Evolutionary conservation across 2,797 vertebrate species (phyloP).

Genomic region (Vultur gryphus): DNA sequence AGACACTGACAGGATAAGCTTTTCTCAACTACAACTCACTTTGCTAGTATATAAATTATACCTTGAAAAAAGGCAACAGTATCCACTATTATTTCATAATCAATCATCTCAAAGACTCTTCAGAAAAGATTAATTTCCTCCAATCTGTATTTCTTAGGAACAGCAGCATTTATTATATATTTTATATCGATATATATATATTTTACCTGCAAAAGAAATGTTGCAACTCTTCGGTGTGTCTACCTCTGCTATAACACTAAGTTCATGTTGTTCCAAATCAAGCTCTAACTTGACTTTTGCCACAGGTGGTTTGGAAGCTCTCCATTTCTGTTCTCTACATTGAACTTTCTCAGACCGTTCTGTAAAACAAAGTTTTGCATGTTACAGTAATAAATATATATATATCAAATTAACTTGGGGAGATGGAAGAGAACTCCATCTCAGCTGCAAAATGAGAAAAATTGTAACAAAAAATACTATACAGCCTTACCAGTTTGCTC

Average conservation of each 20-base stretch:
- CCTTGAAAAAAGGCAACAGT: background rate
- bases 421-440: background rate
- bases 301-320: conserved; percentile 81
- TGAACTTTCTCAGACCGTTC: conserved; percentile 23
- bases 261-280: conserved; percentile 84
- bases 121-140: background rate
- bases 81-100: background rate
- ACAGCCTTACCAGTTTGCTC: conserved; percentile 33
- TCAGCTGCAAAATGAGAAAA: background rate
- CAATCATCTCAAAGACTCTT: background rate
- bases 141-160: background rate
- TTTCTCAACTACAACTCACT: background rate
- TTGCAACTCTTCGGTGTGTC: conserved; percentile 79
- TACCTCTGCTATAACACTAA: conserved; percentile 89
- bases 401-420: background rate
- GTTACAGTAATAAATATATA: background rate
- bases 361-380: conserved; percentile 34
- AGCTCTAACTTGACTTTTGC: conserved; percentile 76
- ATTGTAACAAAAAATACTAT: background rate
- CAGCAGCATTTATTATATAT: background rate
- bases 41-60: background rate
- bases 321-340: conserved; percentile 29
- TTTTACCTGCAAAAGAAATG: conserved; percentile 75
- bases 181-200: background rate
- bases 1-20: background rate